These are phyloP conservation scores for Ctenicera cuprea DNA, from an alignment of 2,888 invertebrate genomes.

Conservation along the genomic window DNA sequence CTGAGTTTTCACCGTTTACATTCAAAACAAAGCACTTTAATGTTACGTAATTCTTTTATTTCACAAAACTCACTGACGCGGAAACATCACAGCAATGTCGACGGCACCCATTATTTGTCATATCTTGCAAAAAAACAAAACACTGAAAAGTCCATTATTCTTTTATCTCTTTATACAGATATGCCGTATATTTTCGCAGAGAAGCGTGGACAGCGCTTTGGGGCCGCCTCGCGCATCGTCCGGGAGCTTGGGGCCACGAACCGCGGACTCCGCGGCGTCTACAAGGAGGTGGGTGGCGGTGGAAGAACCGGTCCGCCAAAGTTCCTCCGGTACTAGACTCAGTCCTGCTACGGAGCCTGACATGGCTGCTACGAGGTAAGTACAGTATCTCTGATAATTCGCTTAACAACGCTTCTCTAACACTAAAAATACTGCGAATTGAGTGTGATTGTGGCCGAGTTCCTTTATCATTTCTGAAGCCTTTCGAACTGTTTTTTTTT, in stretches of 20 bases:
- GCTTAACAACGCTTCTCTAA: neutral
- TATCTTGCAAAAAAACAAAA: no score
- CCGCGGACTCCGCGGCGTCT: slow-evolving; percentile 60
- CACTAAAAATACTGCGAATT: neutral
- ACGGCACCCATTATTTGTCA: no score
- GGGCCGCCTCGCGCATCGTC: slow-evolving; percentile 63
- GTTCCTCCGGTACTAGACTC: slow-evolving; percentile 65
- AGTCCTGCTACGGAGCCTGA: slow-evolving; percentile 73
- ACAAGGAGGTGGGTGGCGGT: slow-evolving; percentile 60
- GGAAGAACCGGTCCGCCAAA: slow-evolving; percentile 70
- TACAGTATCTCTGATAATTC: slow-evolving; percentile 8
- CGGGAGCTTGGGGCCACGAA: slow-evolving; percentile 66
- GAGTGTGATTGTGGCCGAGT: neutral
- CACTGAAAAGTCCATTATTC: no score
- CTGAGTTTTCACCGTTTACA: no score
- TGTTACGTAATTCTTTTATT: no score
- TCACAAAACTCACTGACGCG: no score
- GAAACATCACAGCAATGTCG: no score
- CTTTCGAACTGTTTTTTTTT: neutral
- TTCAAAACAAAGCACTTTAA: no score
- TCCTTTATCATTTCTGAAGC: neutral
- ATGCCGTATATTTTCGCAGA: slow-evolving; percentile 61
- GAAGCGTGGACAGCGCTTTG: slow-evolving; percentile 71
- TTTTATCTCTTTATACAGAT: no score
- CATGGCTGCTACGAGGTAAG: slow-evolving; percentile 66